These are phyloP conservation scores for Malthinus flaveolus DNA, from an alignment of 2,888 invertebrate species.

Conservation along the genomic window DNA sequence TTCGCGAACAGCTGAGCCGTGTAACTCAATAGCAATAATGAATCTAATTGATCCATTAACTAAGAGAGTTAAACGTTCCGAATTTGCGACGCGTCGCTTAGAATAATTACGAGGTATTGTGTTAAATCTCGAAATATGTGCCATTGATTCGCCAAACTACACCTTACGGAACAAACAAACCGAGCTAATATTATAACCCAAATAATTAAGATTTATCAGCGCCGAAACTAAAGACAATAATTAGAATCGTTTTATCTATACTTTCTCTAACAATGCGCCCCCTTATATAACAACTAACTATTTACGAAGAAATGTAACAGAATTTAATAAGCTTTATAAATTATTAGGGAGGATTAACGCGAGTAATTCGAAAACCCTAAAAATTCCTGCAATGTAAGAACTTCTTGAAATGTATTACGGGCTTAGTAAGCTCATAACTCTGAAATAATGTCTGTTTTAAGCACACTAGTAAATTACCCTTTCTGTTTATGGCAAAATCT, in stretches of 20 bases:
- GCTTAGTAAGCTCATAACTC: slow-evolving; percentile 27
- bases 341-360: slow-evolving; percentile 23
- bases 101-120: slow-evolving; percentile 22
- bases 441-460: slow-evolving; percentile 29
- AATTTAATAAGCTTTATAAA: slow-evolving; percentile 26
- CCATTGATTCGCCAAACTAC: neutral
- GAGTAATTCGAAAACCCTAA: slow-evolving; percentile 26
- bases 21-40: slow-evolving; percentile 29
- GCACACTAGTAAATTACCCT: slow-evolving; percentile 27
- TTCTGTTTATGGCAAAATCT: slow-evolving; percentile 29
- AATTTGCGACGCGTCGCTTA: slow-evolving; percentile 21
- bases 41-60: slow-evolving; percentile 30
- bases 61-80: slow-evolving; percentile 19
- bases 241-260: neutral
- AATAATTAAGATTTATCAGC: neutral
- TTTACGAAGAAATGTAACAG: slow-evolving; percentile 6
- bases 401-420: slow-evolving; percentile 27
- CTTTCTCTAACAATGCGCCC: neutral
- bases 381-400: slow-evolving; percentile 27
- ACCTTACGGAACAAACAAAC: too few species aligned
- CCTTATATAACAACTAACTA: neutral
- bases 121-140: neutral
- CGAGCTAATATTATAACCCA: neutral
- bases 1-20: slow-evolving; percentile 23
- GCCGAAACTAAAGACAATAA: neutral